These are phyloP conservation scores for Loripinus fragilis DNA, from an alignment of 2,888 invertebrate genomes.

Conservation along the genomic window DNA sequence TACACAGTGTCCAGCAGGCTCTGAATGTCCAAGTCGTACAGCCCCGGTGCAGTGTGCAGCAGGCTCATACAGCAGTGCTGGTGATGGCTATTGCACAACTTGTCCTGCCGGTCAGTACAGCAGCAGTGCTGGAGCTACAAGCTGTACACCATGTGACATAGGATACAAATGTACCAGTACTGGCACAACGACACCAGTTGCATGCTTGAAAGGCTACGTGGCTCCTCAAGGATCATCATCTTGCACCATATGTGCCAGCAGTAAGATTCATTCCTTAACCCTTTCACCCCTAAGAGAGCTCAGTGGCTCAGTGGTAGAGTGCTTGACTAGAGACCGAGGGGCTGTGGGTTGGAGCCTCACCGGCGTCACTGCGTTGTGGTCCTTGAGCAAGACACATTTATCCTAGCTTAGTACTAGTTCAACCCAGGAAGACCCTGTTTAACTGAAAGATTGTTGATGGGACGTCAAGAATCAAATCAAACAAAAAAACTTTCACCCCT, in stretches of 20 bases:
- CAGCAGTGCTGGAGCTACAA: conserved; percentile 44
- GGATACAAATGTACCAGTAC: conserved; percentile 61
- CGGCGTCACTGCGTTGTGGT: too few relatives aligned
- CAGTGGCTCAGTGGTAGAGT: too few relatives aligned
- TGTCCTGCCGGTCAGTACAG: conserved; percentile 73
- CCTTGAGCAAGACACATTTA: too few relatives aligned
- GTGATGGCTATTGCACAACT: conserved; percentile 65
- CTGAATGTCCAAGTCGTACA: conserved; percentile 69
- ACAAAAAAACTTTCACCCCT: too few relatives aligned
- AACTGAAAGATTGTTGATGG: too few relatives aligned
- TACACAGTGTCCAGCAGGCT: conserved; percentile 72
- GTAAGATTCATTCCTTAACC: conserved; percentile 50
- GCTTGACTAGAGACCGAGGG: too few relatives aligned
- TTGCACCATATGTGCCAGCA: conserved; percentile 58
- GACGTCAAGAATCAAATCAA: too few relatives aligned
- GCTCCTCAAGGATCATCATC: conserved; percentile 56
- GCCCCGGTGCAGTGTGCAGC: conserved; percentile 64
- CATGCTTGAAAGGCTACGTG: conserved; percentile 63
- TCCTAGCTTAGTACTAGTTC: too few relatives aligned
- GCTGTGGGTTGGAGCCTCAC: too few relatives aligned
- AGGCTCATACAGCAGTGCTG: conserved; percentile 68
- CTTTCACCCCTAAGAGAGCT: too few relatives aligned
- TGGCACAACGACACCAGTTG: conserved; percentile 53
- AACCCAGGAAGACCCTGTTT: too few relatives aligned
- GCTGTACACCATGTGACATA: conserved; percentile 62